Base-by-base conservation (phyloP, 2,797 vertebrate genomes). In the Psittacula derbiana region DNA sequence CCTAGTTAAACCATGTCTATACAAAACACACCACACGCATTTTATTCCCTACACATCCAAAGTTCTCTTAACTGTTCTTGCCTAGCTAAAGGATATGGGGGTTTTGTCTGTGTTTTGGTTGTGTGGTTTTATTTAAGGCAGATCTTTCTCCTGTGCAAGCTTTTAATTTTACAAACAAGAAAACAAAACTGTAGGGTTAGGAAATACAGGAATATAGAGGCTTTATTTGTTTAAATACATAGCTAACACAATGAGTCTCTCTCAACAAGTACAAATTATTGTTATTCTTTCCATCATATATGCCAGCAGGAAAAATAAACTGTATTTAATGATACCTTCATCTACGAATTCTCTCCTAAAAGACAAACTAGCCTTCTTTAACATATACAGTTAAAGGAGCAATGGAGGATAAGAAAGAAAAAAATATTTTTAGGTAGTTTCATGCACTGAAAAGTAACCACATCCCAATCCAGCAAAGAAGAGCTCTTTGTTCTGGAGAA, bases 281-380 rank as follows among this genome's bases (percentile, higher is more conserved):
- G 75, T 49, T 74, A 85, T 83, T 61, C 61, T 90, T 65, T 16
- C 49, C 27, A 91, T 46, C 30, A 71, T 38, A 84, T 15, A 33
- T 70, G 25, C 16, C 79, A 91, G 17, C 30, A 89, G 12, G n/a
- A 87, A 92, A 94, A 93, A 72, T 67, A 79, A 93, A 76, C 64
- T 50, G 11, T 33, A 57, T 49, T 64, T 67, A 38, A 82, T 21
- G 17, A 74, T 33, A 87, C 11, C 11, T 50, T 80, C 28, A 71
- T 33, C 44, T 76, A 47, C 17, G 16, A 84, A 87, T 73, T 70
- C 9, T 58, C 78, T 70, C 6, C 0, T 21, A 80, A 62, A 6
- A 61, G 8, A 50, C 17, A n/a, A 30, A 33, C 44, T 57, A 24
- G 57, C 52, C 41, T 57, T 84, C 30, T 50, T 90, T 52, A 58